phyloP scores from a whole-genome alignment of 2,888 invertebrate genomes.

The Aricia artaxerxes region DNA sequence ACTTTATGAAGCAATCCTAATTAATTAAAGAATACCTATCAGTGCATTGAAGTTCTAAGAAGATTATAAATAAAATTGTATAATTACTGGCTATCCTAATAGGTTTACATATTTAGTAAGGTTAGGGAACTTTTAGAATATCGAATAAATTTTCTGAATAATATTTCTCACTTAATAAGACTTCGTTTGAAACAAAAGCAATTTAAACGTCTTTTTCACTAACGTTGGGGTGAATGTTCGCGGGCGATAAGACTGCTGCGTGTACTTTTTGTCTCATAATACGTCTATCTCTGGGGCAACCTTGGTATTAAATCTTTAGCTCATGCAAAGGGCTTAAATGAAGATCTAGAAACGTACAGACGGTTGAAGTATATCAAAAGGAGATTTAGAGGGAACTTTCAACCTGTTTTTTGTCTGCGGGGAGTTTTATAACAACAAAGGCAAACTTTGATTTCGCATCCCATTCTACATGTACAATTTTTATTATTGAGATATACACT shows the following conservation, averaged over 20 bases:
- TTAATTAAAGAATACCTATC: conserved; percentile 3
- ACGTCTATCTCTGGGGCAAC: conserved; percentile 55
- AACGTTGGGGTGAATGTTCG: conserved; percentile 58
- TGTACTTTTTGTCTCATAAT: conserved; percentile 67
- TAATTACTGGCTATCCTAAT: background rate
- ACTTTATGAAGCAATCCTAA: background rate
- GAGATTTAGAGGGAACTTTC: background rate
- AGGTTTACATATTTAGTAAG: too few relatives aligned
- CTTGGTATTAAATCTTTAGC: conserved; percentile 56
- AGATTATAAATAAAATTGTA: background rate
- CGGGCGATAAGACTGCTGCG: conserved; percentile 62
- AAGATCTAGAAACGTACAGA: conserved; percentile 1
- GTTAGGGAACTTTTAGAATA: too few relatives aligned
- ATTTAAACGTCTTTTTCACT: conserved; percentile 26
- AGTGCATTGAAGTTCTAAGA: background rate
- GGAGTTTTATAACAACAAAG: background rate
- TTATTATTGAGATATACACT: too few relatives aligned
- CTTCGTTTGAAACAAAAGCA: conserved; percentile 5
- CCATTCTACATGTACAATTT: too few relatives aligned
- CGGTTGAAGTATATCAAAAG: background rate
- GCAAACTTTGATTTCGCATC: too few relatives aligned
- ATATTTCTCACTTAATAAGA: background rate
- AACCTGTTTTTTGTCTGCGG: background rate
- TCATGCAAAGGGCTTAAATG: conserved; percentile 44
- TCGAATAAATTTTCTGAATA: background rate